phyloP scores from a whole-genome alignment of 2,888 invertebrate genomes.

The Meteorus cinctellus region DNA sequence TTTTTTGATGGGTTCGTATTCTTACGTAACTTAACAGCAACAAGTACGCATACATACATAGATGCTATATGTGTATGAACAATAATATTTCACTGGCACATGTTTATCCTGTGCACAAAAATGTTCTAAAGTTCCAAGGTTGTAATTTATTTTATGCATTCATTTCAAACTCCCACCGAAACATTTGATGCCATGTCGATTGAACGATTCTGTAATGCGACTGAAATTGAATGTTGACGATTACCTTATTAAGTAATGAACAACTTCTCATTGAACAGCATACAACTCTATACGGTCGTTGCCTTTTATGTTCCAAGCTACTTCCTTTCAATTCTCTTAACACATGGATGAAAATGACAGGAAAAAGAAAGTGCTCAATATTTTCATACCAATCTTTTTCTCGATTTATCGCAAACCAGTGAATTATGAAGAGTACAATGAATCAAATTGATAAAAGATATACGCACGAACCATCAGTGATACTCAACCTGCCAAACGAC shows the following conservation, averaged over 20 bases:
- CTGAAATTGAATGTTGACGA: constrained; percentile 2
- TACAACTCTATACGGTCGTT: neutral
- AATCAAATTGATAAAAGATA: neutral
- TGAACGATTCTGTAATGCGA: neutral
- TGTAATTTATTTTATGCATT: neutral
- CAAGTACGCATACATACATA: neutral
- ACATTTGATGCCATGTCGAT: no score
- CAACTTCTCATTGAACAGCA: neutral
- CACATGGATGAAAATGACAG: neutral
- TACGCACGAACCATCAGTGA: constrained; percentile 8
- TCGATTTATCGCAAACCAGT: neutral
- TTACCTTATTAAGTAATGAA: neutral
- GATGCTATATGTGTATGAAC: constrained; percentile 1
- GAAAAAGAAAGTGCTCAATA: neutral
- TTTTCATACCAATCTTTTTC: neutral
- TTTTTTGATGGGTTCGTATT: constrained; percentile 5
- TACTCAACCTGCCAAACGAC: constrained; percentile 19
- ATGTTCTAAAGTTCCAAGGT: neutral
- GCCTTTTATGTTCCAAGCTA: neutral
- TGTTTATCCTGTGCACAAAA: constrained; percentile 13
- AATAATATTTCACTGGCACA: constrained; percentile 24
- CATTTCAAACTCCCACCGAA: neutral
- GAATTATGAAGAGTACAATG: neutral
- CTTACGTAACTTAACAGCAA: neutral
- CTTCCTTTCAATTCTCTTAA: neutral